Evolutionary conservation across 2,888 invertebrate species (phyloP).

Genomic region (Sesia bembeciformis): DNA sequence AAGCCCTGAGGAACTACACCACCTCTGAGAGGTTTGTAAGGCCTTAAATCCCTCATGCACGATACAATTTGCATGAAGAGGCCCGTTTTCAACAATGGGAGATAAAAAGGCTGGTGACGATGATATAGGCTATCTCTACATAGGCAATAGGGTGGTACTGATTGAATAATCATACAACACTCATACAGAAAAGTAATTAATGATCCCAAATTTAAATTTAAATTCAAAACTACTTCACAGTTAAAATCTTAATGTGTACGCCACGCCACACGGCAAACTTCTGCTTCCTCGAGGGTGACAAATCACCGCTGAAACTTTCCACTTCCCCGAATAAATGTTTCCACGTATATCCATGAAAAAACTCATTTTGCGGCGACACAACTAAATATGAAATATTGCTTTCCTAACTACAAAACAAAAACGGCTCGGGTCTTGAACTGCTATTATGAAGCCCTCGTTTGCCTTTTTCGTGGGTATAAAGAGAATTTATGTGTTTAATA

Average conservation of each 20-base stretch:
- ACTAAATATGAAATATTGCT: neutral
- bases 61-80: no score
- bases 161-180: no score
- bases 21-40: no score
- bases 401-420: neutral
- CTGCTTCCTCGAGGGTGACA: neutral
- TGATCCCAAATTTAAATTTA: no score
- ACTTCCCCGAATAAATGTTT: neutral
- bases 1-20: no score
- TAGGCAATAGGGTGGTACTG: no score
- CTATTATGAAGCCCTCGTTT: slow-evolving; percentile 18
- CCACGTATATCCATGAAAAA: neutral
- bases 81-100: no score
- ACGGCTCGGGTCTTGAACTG: slow-evolving; percentile 2
- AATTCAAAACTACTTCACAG: no score
- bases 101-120: no score
- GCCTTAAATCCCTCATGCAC: no score
- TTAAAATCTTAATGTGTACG: neutral
- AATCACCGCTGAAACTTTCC: neutral
- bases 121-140: no score
- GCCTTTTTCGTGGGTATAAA: slow-evolving; percentile 23
- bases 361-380: neutral
- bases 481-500: slow-evolving; percentile 30
- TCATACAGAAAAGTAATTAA: no score
- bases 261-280: neutral